A percentile compares a stretch with the other conserved stretches of the same genome.
phyloP scores from a whole-genome alignment of 2,888 invertebrate genomes.

The Chrysolina oricalcia region DNA sequence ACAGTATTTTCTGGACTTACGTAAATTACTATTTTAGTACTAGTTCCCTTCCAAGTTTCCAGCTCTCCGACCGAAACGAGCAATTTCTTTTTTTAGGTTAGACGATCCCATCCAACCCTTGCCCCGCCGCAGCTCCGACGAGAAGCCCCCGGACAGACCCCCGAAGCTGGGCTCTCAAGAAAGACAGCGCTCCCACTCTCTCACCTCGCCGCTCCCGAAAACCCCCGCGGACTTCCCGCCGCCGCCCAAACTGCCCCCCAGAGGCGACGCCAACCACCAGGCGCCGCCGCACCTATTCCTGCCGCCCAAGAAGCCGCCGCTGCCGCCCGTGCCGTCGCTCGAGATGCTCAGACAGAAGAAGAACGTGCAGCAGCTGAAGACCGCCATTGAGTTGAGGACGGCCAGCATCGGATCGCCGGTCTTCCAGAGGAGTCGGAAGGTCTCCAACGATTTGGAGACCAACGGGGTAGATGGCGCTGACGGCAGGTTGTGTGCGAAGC shows the following conservation, averaged over 20 bases:
- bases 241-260: constrained; percentile 75
- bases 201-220: constrained; percentile 61
- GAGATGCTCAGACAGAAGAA: constrained; percentile 77
- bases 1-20: no score
- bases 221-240: constrained; percentile 24
- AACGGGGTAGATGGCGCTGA: constrained; percentile 50
- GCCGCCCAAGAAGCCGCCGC: constrained; percentile 82
- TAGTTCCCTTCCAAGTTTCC: not conserved
- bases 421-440: constrained; percentile 76
- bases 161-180: constrained; percentile 75
- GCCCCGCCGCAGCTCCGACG: constrained; percentile 76
- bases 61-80: not conserved
- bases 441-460: constrained; percentile 76
- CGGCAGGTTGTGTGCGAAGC: constrained; percentile 50
- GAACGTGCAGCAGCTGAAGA: constrained; percentile 64
- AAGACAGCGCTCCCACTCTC: constrained; percentile 76
- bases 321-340: constrained; percentile 81
- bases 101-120: constrained; percentile 76
- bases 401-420: constrained; percentile 80
- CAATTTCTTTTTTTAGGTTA: constrained; percentile 63
- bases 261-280: constrained; percentile 70
- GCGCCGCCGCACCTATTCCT: constrained; percentile 74
- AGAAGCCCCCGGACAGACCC: constrained; percentile 80
- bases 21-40: no score
- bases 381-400: constrained; percentile 73